These are phyloP conservation scores for Lepidostoma basale DNA, from an alignment of 1,140 invertebrate species.

Conservation along the genomic window DNA sequence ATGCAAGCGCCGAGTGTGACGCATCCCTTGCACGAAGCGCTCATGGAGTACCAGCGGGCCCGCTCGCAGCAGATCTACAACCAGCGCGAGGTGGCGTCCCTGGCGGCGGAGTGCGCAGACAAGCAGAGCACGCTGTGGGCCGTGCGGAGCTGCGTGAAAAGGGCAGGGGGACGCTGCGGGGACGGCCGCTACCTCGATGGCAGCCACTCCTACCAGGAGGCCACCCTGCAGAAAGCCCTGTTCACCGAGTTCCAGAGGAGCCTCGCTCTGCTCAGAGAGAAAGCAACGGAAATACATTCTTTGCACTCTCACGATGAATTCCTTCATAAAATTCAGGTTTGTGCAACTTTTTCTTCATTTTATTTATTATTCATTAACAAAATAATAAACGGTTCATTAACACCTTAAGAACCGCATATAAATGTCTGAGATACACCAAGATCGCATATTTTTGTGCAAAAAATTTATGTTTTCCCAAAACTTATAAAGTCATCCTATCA, in stretches of 20 bases:
- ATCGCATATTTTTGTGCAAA: too few relatives aligned
- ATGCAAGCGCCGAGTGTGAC: slow-evolving; percentile 25
- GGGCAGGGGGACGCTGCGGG: slow-evolving; percentile 8
- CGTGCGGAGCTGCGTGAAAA: slow-evolving; percentile 27
- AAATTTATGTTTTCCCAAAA: too few relatives aligned
- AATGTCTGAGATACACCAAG: too few relatives aligned
- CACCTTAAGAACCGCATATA: too few relatives aligned
- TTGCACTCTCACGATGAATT: slow-evolving; percentile 37
- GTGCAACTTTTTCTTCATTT: too few relatives aligned
- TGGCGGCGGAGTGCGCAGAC: slow-evolving; percentile 15
- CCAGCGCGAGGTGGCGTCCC: slow-evolving; percentile 19
- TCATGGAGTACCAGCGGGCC: slow-evolving; percentile 38
- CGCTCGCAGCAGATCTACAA: slow-evolving; percentile 34
- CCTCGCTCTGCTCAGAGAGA: slow-evolving; percentile 30
- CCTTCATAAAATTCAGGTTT: slow-evolving; percentile 42
- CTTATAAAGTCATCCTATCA: too few relatives aligned
- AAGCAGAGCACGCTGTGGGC: slow-evolving; percentile 32
- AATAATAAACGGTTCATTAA: background rate
- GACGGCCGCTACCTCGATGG: slow-evolving; percentile 25
- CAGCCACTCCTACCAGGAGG: slow-evolving; percentile 29
- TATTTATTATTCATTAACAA: background rate
- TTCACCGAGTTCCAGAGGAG: slow-evolving; percentile 33
- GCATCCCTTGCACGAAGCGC: slow-evolving; percentile 39
- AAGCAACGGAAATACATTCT: slow-evolving; percentile 41
- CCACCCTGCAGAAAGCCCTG: slow-evolving; percentile 20